Conservation (phyloP, 2,888 invertebrate genomes). For the Cartodere bifasciata region DNA sequence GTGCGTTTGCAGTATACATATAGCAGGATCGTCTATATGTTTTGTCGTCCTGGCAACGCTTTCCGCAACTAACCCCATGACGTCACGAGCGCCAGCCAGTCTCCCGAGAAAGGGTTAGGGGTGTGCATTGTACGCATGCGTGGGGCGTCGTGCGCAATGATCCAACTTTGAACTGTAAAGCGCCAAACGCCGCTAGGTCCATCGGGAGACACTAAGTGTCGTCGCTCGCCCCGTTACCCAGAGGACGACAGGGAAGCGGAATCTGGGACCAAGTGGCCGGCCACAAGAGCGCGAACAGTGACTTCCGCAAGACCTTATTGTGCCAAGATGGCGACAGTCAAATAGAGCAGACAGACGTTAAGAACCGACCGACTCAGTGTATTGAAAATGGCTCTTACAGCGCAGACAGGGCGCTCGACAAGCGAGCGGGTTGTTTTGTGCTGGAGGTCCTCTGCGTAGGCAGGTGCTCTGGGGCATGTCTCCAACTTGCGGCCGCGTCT, state of each 20-base stretch:
- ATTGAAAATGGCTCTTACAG: too few species aligned
- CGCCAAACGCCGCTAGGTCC: slow-evolving; percentile 30
- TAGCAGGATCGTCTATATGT: slow-evolving; percentile 26
- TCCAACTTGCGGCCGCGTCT: slow-evolving; percentile 3
- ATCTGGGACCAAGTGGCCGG: neutral
- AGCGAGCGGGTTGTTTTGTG: slow-evolving; percentile 23
- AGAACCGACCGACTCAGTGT: too few species aligned
- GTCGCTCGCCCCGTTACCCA: neutral
- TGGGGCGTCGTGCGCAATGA: slow-evolving; percentile 24
- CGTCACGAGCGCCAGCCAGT: slow-evolving; percentile 32
- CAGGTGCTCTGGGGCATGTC: slow-evolving; percentile 5
- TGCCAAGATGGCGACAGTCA: slow-evolving; percentile 28
- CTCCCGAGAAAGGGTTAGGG: slow-evolving; percentile 43
- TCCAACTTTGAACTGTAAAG: slow-evolving; percentile 26
- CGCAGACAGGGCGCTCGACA: too few species aligned
- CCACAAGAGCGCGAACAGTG: neutral
- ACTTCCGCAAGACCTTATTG: neutral
- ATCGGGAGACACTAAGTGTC: slow-evolving; percentile 13
- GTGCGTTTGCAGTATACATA: slow-evolving; percentile 22
- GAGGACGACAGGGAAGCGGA: neutral
- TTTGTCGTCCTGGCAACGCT: slow-evolving; percentile 30
- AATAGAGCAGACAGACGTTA: slow-evolving; percentile 29
- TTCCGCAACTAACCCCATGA: slow-evolving; percentile 34
- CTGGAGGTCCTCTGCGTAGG: slow-evolving; percentile 21
- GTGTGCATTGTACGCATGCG: slow-evolving; percentile 30